Evolutionary conservation across 2,888 invertebrate genomes (phyloP).

Genomic region (Podabrus alpinus): DNA sequence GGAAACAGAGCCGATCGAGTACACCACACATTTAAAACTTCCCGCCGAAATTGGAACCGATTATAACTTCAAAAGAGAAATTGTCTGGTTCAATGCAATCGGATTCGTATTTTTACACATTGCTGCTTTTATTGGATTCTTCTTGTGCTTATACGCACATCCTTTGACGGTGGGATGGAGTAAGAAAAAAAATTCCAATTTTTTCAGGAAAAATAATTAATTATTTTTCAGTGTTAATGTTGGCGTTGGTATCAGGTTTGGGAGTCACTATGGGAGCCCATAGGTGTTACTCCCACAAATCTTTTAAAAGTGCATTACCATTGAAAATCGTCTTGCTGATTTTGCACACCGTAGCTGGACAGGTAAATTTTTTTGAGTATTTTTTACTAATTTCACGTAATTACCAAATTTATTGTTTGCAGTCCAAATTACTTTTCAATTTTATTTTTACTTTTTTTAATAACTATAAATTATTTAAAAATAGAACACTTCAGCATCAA

Average conservation of each 20-base stretch:
- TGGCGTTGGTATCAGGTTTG: constrained; percentile 52
- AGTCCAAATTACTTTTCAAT: not conserved
- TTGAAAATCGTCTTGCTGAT: constrained; percentile 66
- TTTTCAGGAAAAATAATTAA: not conserved
- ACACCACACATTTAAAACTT: constrained; percentile 38
- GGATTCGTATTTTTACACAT: constrained; percentile 64
- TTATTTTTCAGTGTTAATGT: constrained; percentile 42
- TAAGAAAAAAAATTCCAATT: constrained; percentile 44
- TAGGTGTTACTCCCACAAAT: constrained; percentile 75
- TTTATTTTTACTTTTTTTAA: too few species aligned
- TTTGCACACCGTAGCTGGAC: constrained; percentile 74
- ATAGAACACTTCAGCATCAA: too few species aligned
- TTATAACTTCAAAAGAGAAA: constrained; percentile 56
- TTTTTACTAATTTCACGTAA: not conserved
- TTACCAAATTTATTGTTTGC: too few species aligned
- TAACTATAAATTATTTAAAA: too few species aligned
- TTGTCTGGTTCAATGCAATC: constrained; percentile 67
- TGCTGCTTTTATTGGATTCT: constrained; percentile 57
- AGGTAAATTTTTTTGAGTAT: constrained; percentile 60
- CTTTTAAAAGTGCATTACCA: constrained; percentile 73
- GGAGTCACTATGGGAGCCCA: constrained; percentile 84
- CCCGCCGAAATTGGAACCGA: constrained; percentile 59
- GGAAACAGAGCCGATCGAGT: not conserved
- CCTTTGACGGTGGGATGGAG: constrained; percentile 49
- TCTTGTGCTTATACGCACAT: constrained; percentile 44